phyloP scores from a whole-genome alignment of 2,888 invertebrate species.

The Poecilobothrus nobilitatus region DNA sequence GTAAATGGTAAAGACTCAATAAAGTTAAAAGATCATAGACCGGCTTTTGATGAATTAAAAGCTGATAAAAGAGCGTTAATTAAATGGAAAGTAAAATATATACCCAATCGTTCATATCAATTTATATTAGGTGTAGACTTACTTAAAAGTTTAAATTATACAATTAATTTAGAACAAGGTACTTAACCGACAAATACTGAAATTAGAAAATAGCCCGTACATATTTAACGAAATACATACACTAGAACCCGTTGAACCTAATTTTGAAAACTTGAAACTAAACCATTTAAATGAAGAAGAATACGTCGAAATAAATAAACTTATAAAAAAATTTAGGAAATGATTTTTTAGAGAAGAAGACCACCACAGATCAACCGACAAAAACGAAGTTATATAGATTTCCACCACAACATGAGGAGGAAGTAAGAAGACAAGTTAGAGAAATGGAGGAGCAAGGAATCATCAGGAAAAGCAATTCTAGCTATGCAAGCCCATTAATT shows the following conservation, averaged over 20 bases:
- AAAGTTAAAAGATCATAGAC: background rate
- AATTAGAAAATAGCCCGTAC: too few species aligned
- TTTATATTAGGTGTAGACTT: background rate
- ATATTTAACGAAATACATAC: slow-evolving; percentile 14
- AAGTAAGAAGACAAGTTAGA: slow-evolving; percentile 11
- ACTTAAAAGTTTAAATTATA: too few species aligned
- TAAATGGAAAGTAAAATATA: background rate
- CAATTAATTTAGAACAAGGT: too few species aligned
- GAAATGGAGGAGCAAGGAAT: slow-evolving; percentile 20
- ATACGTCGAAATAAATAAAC: too few species aligned
- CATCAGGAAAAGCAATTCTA: too few species aligned
- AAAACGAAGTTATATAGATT: slow-evolving; percentile 11
- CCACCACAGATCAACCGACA: background rate
- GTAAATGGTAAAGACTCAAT: background rate
- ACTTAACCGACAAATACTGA: too few species aligned
- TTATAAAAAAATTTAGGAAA: slow-evolving; percentile 2
- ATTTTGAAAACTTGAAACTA: slow-evolving; percentile 5
- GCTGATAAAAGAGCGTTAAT: background rate
- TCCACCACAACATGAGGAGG: slow-evolving; percentile 16
- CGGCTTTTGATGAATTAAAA: background rate
- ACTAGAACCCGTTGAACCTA: slow-evolving; percentile 15
- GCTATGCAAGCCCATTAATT: slow-evolving; percentile 16
- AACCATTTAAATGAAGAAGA: too few species aligned
- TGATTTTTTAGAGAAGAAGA: slow-evolving; percentile 11
- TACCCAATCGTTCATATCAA: background rate